Evolutionary conservation across 2,113 vertebrate genomes (phyloP).

Genomic region (Chaenocephalus aceratus): DNA sequence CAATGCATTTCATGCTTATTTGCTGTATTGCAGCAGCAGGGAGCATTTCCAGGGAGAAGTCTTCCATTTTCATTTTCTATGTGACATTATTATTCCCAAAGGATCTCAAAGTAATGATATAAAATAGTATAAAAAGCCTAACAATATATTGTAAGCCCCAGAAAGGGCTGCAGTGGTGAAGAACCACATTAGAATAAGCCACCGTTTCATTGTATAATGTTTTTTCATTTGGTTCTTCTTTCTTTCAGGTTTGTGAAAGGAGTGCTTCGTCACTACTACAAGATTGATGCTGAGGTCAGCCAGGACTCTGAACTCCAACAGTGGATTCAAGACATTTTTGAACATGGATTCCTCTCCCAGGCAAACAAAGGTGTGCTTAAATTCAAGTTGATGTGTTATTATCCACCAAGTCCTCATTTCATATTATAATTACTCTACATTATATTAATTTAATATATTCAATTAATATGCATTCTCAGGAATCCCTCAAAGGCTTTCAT

Average conservation of each 20-base stretch:
- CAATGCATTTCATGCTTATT: conserved; percentile 11
- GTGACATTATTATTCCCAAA: conserved; percentile 18
- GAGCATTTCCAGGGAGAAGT: conserved; percentile 8
- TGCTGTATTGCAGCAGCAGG: not conserved
- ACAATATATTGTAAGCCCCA: not conserved
- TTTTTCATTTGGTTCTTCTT: not conserved
- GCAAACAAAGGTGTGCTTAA: not conserved
- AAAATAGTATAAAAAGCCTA: not conserved
- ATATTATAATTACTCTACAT: not conserved
- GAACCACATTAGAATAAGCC: not conserved
- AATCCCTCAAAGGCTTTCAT: conserved; percentile 48
- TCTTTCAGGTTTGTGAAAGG: conserved; percentile 55
- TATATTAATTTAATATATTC: not conserved
- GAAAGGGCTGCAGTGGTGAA: not conserved
- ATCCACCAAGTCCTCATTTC: not conserved
- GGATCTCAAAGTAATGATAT: conserved; percentile 23
- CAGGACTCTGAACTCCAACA: conserved; percentile 79
- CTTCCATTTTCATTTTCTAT: not conserved
- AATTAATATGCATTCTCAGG: conserved; percentile 35
- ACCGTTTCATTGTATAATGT: not conserved
- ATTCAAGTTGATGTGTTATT: not conserved
- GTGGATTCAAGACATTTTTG: conserved; percentile 44
- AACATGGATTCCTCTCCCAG: conserved; percentile 2
- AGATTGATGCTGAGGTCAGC: conserved; percentile 27
- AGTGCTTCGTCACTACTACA: conserved; percentile 11